Percentiles rank a stretch among this genome's conserved stretches.
These are phyloP conservation scores for Aplodontia rufa DNA, from an alignment of 2,113 vertebrate genomes.

Conservation along the genomic window DNA sequence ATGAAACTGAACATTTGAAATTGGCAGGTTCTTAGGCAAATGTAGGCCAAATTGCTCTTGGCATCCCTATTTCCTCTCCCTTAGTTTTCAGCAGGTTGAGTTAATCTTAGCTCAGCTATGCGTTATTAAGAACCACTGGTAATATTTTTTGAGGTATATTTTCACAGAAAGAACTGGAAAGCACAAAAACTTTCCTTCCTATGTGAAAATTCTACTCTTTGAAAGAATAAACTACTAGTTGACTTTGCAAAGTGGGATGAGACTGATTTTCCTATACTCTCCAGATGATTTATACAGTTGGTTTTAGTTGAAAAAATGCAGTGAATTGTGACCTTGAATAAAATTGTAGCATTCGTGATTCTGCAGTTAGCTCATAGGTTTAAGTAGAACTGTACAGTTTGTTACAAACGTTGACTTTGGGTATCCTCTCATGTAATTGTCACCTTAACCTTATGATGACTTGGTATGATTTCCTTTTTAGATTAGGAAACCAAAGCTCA, in stretches of 20 bases:
- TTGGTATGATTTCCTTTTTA: constrained; percentile 4
- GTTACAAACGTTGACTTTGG: neutral
- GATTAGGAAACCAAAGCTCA: constrained; percentile 11
- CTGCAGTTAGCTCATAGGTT: constrained; percentile 21
- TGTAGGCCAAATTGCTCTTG: neutral
- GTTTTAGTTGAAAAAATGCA: constrained; percentile 28
- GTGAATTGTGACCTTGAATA: neutral
- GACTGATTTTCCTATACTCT: constrained; percentile 18
- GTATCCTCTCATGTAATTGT: constrained; percentile 1
- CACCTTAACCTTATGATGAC: constrained; percentile 18
- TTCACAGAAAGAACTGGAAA: constrained; percentile 37
- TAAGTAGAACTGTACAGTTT: constrained; percentile 17
- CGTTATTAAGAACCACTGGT: neutral
- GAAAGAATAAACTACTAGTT: constrained; percentile 25
- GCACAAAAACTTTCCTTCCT: neutral
- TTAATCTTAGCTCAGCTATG: constrained; percentile 15
- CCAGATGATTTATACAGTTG: neutral
- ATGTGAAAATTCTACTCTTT: neutral
- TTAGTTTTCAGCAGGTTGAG: constrained; percentile 33
- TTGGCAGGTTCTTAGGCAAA: constrained; percentile 12
- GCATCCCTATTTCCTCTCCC: neutral
- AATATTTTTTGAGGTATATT: constrained; percentile 36
- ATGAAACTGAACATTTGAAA: constrained; percentile 9
- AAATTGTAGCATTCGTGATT: constrained; percentile 2
- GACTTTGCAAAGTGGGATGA: neutral